A percentile compares a stretch with the other conserved stretches of the same genome.
Conservation (phyloP, 2,113 vertebrate species). For the Microcebus jonahi region DNA sequence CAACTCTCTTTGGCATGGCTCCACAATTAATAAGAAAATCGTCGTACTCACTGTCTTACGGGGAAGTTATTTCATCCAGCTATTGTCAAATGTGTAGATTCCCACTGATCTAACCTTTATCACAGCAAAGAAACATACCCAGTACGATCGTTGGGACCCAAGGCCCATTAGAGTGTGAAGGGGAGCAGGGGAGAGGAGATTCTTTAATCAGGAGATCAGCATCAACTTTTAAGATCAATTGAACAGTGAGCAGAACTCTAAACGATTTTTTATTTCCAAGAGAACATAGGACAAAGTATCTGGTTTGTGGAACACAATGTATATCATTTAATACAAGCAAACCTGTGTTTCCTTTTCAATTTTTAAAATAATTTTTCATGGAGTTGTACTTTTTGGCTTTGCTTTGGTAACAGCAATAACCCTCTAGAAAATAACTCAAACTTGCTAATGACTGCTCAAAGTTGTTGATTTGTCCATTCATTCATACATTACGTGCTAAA, state of each 20-base stretch:
- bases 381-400: neutral
- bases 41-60: slow-evolving; percentile 37
- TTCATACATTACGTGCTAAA: neutral
- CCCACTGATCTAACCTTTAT: slow-evolving; percentile 44
- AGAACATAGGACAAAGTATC: neutral
- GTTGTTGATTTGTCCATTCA: neutral
- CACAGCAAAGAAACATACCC: neutral
- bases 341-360: neutral
- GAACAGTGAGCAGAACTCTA: slow-evolving; percentile 3
- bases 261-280: neutral
- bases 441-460: neutral
- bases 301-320: neutral
- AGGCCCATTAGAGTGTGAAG: neutral
- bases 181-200: neutral
- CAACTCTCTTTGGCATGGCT: slow-evolving; percentile 49
- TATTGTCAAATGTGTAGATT: slow-evolving; percentile 51
- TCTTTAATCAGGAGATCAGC: neutral
- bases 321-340: neutral
- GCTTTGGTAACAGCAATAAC: neutral
- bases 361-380: slow-evolving; percentile 16
- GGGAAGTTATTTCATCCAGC: slow-evolving; percentile 38
- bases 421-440: neutral
- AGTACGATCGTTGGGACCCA: neutral
- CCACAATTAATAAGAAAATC: slow-evolving; percentile 66
- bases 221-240: neutral